Conservation (phyloP, 2,113 vertebrate species). For the Acrocephalus kingi region DNA sequence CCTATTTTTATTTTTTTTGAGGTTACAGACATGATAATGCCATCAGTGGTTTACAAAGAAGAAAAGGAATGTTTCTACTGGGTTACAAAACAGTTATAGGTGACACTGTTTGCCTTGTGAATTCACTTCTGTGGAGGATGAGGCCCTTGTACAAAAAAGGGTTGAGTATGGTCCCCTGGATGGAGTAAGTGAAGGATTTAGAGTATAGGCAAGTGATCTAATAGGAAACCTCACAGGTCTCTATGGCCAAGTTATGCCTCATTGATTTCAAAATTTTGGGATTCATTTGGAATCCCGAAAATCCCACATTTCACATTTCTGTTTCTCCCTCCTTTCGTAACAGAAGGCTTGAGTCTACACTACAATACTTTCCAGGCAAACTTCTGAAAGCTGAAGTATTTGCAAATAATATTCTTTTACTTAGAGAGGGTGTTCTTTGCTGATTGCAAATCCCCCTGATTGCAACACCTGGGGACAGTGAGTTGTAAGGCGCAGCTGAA, state of each 20-base stretch:
- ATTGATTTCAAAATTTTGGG: neutral
- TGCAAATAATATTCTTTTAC: neutral
- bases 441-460: neutral
- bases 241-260: neutral
- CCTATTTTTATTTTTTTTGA: neutral
- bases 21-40: neutral
- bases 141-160: neutral
- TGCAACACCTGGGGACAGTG: constrained; percentile 18
- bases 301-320: neutral
- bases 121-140: neutral
- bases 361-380: neutral
- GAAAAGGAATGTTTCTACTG: neutral
- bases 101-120: neutral
- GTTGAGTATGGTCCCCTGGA: neutral
- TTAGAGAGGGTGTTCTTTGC: neutral
- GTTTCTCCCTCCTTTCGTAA: neutral
- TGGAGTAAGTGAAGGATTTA: neutral
- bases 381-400: neutral
- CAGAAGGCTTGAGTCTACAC: neutral
- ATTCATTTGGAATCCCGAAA: neutral
- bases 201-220: neutral
- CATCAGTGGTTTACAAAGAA: neutral
- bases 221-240: neutral
- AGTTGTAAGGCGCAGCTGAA: neutral
- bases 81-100: neutral